These are phyloP conservation scores for Folsomia manolachei DNA, from an alignment of 2,888 invertebrate genomes.

Conservation along the genomic window DNA sequence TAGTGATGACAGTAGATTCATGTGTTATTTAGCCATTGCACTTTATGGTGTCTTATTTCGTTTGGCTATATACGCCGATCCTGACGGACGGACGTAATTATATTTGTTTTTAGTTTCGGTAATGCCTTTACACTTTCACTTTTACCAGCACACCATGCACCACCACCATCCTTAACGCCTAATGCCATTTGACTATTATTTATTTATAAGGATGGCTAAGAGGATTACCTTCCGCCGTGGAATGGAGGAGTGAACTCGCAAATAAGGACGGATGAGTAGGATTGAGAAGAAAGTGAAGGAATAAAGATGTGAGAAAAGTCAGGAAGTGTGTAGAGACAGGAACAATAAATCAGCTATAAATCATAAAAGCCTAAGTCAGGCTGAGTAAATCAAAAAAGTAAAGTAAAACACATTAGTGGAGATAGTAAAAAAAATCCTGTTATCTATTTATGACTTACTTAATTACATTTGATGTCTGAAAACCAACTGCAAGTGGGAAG, in stretches of 20 bases:
- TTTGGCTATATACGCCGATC: too few species aligned
- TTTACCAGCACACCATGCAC: background rate
- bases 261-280: background rate
- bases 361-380: too few species aligned
- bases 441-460: too few species aligned
- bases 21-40: too few species aligned
- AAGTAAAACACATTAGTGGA: too few species aligned
- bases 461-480: too few species aligned
- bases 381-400: too few species aligned
- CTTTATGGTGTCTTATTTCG: background rate
- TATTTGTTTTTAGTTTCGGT: background rate
- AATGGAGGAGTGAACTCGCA: background rate
- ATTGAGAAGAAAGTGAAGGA: background rate
- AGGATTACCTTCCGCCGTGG: background rate
- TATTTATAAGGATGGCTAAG: slow-evolving; percentile 8
- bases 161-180: background rate
- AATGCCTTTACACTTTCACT: background rate
- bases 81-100: background rate
- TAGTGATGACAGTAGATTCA: too few species aligned
- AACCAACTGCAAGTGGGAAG: too few species aligned
- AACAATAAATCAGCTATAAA: background rate
- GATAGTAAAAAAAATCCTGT: too few species aligned
- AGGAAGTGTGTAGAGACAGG: background rate
- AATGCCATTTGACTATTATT: slow-evolving; percentile 2
- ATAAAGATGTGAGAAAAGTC: background rate